phyloP scores from a whole-genome alignment of 2,797 vertebrate genomes.

The Mus minutoides region DNA sequence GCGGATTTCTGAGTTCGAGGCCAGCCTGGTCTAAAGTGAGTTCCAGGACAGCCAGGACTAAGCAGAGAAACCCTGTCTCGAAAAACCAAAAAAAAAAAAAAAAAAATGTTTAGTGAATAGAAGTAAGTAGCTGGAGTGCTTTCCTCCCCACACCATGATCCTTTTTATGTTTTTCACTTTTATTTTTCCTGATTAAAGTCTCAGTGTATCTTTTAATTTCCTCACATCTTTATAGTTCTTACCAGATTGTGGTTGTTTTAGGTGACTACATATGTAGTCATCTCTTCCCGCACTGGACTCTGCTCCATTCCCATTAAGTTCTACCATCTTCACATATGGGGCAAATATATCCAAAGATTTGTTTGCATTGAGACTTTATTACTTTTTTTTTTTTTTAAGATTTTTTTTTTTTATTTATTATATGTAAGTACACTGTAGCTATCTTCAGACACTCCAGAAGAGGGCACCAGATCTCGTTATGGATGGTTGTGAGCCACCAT shows the following conservation, averaged over 20 bases:
- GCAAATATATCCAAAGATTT: not conserved
- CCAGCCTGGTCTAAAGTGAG: too few relatives aligned
- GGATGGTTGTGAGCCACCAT: too few relatives aligned
- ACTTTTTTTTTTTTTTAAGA: too few relatives aligned
- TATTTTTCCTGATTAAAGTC: not conserved
- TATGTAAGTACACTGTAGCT: too few relatives aligned
- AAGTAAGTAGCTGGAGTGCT: not conserved
- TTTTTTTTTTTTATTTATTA: too few relatives aligned
- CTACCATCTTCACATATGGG: not conserved
- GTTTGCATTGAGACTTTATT: not conserved
- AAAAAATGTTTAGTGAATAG: not conserved
- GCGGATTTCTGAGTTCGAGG: too few relatives aligned
- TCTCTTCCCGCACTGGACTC: not conserved
- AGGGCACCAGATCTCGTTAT: too few relatives aligned
- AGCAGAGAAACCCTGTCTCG: too few relatives aligned
- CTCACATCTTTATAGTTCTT: not conserved
- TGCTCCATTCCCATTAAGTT: not conserved
- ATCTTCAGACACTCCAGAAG: too few relatives aligned
- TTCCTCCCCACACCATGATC: not conserved
- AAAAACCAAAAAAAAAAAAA: too few relatives aligned
- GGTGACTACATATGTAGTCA: not conserved
- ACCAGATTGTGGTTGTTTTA: not conserved
- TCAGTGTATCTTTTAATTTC: not conserved
- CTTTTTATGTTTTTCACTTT: not conserved
- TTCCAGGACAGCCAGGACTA: too few relatives aligned